phyloP scores from a whole-genome alignment of 2,113 vertebrate genomes.

The Tetraodon nigroviridis region DNA sequence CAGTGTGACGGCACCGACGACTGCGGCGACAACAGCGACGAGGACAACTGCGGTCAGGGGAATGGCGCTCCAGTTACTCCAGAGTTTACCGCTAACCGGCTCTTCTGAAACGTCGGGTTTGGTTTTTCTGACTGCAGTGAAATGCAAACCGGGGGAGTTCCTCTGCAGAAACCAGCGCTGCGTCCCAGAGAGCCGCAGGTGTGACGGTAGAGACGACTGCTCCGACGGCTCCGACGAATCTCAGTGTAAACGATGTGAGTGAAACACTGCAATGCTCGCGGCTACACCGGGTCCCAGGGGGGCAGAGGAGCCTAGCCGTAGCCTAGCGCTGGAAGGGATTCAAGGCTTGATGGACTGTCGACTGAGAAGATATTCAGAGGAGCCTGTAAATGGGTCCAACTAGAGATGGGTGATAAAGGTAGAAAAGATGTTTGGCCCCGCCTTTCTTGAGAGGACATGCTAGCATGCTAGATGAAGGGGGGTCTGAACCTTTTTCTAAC shows the following conservation, averaged over 20 bases:
- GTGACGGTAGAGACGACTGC: constrained; percentile 77
- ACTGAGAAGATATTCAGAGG: no score
- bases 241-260: constrained; percentile 74
- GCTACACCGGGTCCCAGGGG: no score
- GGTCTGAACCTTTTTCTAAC: no score
- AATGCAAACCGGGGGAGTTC: constrained; percentile 67
- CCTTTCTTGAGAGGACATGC: no score
- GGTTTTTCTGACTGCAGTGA: constrained; percentile 26
- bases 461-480: no score
- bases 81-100: neutral
- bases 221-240: constrained; percentile 83
- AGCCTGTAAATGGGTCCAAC: no score
- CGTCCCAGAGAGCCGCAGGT: constrained; percentile 55
- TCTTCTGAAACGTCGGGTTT: neutral
- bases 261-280: no score
- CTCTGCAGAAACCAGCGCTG: constrained; percentile 76
- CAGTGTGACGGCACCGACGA: constrained; percentile 82
- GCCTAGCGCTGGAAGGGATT: no score
- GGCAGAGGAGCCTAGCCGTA: no score
- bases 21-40: constrained; percentile 85
- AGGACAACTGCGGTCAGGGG: constrained; percentile 80
- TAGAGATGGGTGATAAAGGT: no score
- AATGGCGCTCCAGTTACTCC: neutral
- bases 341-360: no score
- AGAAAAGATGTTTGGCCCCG: no score